phyloP scores from a whole-genome alignment of 23 tunicate species.

The Halocynthia aurantium region DNA sequence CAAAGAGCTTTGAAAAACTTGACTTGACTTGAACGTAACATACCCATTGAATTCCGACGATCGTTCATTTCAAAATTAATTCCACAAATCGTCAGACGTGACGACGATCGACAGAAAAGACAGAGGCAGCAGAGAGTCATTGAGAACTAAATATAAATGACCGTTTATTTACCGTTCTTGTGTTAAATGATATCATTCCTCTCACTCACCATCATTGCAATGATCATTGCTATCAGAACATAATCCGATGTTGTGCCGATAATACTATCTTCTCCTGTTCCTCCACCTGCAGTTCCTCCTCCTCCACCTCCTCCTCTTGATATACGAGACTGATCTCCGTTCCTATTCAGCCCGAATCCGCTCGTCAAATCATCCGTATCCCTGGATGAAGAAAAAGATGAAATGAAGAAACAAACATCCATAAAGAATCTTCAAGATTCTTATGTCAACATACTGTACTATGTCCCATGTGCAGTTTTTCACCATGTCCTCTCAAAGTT shows the following conservation, averaged over 20 bases:
- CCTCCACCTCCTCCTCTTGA: too few species aligned
- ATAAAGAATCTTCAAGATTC: too few species aligned
- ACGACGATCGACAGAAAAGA: conserved; percentile 79
- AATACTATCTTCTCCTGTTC: conserved; percentile 12
- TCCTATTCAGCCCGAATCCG: too few species aligned
- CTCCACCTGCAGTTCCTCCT: not conserved
- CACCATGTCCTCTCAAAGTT: too few species aligned
- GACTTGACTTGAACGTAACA: not conserved
- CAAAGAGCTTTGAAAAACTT: not conserved
- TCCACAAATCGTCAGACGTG: conserved; percentile 68
- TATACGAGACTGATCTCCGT: too few species aligned
- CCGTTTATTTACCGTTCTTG: not conserved
- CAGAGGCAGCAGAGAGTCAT: conserved; percentile 92
- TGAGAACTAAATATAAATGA: conserved; percentile 31
- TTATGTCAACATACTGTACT: too few species aligned
- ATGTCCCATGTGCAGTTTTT: too few species aligned
- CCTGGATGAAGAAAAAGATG: too few species aligned
- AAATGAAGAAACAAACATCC: too few species aligned
- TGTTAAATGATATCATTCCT: not conserved
- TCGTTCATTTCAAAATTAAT: conserved; percentile 84
- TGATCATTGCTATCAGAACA: conserved; percentile 86
- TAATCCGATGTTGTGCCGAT: conserved; percentile 81
- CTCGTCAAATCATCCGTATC: too few species aligned
- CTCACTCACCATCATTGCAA: conserved; percentile 66
- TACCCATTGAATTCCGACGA: conserved; percentile 41